Percentiles rank a stretch among this genome's conserved stretches.
These are phyloP conservation scores for Verasper variegatus DNA, from an alignment of 2,113 vertebrate species.

Conservation along the genomic window DNA sequence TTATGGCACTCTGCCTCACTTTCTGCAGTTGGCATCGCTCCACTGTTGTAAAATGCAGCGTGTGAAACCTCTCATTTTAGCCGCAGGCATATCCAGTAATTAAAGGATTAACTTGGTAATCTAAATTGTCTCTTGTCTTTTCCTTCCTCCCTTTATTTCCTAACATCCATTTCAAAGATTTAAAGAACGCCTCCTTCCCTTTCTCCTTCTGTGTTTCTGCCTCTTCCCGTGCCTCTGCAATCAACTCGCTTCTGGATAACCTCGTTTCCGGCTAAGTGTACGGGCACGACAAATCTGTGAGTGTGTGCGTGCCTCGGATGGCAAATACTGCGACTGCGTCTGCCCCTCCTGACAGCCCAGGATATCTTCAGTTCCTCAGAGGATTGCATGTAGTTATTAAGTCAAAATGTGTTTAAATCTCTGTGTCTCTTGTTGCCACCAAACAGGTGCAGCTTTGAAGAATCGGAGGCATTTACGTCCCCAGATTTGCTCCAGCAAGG, in stretches of 20 bases:
- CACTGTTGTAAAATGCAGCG: constrained; percentile 60
- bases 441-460: constrained; percentile 68
- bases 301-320: constrained; percentile 57
- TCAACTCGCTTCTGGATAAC: constrained; percentile 74
- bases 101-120: constrained; percentile 84
- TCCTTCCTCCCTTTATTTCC: constrained; percentile 60
- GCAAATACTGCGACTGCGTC: constrained; percentile 51
- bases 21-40: constrained; percentile 54
- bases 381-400: constrained; percentile 64
- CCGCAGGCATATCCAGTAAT: constrained; percentile 78
- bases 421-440: constrained; percentile 40
- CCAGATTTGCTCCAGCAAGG: constrained; percentile 29
- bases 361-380: constrained; percentile 55
- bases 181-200: constrained; percentile 46
- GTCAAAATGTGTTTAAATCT: constrained; percentile 69
- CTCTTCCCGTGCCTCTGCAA: constrained; percentile 56
- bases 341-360: constrained; percentile 52
- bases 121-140: constrained; percentile 80
- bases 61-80: constrained; percentile 70
- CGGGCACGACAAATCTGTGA: constrained; percentile 68
- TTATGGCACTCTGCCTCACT: constrained; percentile 51
- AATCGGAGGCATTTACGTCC: constrained; percentile 28
- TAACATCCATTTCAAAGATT: constrained; percentile 71
- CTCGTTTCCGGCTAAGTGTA: constrained; percentile 67
- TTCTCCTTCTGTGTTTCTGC: constrained; percentile 18